These are phyloP conservation scores for Glareola pratincola DNA, from an alignment of 2,113 vertebrate genomes.

Conservation along the genomic window DNA sequence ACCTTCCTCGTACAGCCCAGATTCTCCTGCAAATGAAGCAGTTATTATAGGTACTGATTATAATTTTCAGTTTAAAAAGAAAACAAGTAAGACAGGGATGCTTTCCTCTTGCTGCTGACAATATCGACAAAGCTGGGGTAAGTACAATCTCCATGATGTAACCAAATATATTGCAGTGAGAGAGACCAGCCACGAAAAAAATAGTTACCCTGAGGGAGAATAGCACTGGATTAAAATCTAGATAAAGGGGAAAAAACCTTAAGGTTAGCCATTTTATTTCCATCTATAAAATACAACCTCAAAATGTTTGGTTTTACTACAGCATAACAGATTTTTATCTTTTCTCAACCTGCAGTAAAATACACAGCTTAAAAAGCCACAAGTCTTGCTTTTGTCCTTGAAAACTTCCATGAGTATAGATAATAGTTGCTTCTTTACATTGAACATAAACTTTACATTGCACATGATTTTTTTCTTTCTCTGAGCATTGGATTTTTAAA, in stretches of 20 bases:
- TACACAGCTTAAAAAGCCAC: not conserved
- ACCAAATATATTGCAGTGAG: not conserved
- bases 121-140: not conserved
- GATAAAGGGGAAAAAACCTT: not conserved
- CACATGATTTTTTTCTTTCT: not conserved
- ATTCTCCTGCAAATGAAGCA: not conserved
- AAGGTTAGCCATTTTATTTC: slow-evolving; percentile 31
- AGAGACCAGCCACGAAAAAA: not conserved
- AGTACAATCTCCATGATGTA: not conserved
- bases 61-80: not conserved
- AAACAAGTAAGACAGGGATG: not conserved
- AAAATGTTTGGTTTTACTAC: not conserved
- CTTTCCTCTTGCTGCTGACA: not conserved
- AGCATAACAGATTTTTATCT: slow-evolving; percentile 18
- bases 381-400: slow-evolving; percentile 29
- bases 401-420: not conserved
- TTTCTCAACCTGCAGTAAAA: slow-evolving; percentile 5
- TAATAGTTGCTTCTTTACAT: not conserved
- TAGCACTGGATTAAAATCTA: not conserved
- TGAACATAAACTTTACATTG: not conserved
- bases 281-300: not conserved
- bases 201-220: not conserved
- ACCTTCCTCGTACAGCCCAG: not conserved
- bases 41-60: not conserved
- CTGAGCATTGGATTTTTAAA: not conserved